These are phyloP conservation scores for Gibbula magus DNA, from an alignment of 2,888 invertebrate species.

Conservation along the genomic window DNA sequence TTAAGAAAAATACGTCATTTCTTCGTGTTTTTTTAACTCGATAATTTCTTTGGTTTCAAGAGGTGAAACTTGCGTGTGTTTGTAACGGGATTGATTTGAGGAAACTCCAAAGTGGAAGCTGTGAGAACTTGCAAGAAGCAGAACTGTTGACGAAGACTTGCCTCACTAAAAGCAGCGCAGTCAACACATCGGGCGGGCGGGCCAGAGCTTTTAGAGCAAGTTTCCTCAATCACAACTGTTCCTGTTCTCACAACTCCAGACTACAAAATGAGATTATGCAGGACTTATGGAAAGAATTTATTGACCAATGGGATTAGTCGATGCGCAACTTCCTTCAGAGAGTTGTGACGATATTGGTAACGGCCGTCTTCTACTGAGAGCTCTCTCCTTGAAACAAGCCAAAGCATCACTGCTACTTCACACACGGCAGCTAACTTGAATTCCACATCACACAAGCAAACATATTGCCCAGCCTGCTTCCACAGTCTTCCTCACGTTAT, in stretches of 20 bases:
- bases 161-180: conserved; percentile 10
- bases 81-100: conserved; percentile 5
- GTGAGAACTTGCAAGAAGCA: not conserved
- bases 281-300: conserved; percentile 27
- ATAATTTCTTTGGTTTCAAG: not conserved
- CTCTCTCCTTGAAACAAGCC: not conserved
- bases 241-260: conserved; percentile 27
- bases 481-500: conserved; percentile 1
- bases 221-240: conserved; percentile 25
- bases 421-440: conserved; percentile 10
- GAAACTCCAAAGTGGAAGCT: not conserved
- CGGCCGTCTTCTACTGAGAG: not conserved
- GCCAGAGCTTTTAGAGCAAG: conserved; percentile 15
- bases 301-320: conserved; percentile 35
- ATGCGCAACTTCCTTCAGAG: conserved; percentile 22
- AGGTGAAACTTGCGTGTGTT: not conserved
- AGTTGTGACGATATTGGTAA: not conserved
- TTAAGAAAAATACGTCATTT: too few species aligned
- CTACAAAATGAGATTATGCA: conserved; percentile 30
- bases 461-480: conserved; percentile 7
- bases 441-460: conserved; percentile 14
- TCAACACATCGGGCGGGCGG: conserved; percentile 13
- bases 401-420: conserved; percentile 9
- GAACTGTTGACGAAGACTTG: not conserved
- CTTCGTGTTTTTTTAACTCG: not conserved